Conservation (phyloP, 2,888 invertebrate genomes). For the Eurois occulta region DNA sequence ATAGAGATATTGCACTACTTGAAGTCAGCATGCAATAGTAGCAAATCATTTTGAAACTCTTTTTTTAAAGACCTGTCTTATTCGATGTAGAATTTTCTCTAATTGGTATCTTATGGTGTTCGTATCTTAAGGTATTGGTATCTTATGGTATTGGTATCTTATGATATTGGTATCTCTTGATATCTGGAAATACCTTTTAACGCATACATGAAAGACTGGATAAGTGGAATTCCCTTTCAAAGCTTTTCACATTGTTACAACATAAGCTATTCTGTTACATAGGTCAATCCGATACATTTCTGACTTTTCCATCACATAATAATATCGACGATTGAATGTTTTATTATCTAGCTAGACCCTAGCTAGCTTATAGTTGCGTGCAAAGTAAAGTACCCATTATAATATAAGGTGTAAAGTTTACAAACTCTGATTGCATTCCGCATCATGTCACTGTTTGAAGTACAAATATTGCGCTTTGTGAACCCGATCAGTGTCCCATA, state of each 20-base stretch:
- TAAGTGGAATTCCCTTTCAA: background rate
- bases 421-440: slow-evolving; percentile 20
- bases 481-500: slow-evolving; percentile 27
- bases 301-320: background rate
- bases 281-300: background rate
- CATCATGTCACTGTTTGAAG: slow-evolving; percentile 24
- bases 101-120: too few species aligned
- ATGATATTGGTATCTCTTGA: too few species aligned
- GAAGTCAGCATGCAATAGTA: background rate
- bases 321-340: background rate
- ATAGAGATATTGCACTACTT: background rate
- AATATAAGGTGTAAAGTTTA: background rate
- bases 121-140: too few species aligned
- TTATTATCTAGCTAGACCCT: background rate
- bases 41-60: background rate
- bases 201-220: background rate
- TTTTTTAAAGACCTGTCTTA: background rate
- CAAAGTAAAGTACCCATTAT: background rate
- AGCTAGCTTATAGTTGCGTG: background rate
- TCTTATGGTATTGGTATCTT: too few species aligned
- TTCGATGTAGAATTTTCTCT: too few species aligned
- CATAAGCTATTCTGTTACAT: background rate
- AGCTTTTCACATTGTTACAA: background rate
- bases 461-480: slow-evolving; percentile 26
- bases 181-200: too few species aligned